Percentiles rank a stretch among this genome's conserved stretches.
Evolutionary conservation across 2,113 vertebrate species (phyloP).

Genomic region (Peromyscus californicus): DNA sequence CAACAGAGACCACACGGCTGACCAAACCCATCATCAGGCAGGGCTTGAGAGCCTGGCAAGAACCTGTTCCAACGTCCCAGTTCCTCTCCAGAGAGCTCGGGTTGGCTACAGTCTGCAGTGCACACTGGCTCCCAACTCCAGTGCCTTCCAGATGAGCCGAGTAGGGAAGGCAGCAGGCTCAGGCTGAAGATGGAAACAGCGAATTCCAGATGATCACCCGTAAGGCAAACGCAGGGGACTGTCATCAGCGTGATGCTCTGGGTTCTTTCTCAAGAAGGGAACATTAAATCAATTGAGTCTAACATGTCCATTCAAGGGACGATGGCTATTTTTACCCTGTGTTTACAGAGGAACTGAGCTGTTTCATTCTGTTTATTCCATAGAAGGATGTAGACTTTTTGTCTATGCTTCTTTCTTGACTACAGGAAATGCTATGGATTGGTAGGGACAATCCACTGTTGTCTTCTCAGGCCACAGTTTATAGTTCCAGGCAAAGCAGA

Average conservation of each 20-base stretch:
- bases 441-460: neutral
- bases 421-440: neutral
- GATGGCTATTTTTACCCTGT: neutral
- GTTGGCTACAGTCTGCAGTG: fast-evolving
- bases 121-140: neutral
- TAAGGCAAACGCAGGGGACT: neutral
- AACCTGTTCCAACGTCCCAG: neutral
- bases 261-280: constrained; percentile 37
- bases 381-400: neutral
- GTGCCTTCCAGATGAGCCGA: neutral
- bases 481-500: neutral
- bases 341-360: neutral
- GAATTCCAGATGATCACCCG: neutral
- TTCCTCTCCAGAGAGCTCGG: neutral
- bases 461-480: constrained; percentile 64
- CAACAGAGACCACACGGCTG: neutral
- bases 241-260: neutral
- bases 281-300: neutral
- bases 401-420: neutral
- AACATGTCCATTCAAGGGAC: neutral
- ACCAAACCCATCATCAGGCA: neutral
- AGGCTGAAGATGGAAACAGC: neutral
- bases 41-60: neutral
- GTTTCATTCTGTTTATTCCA: neutral
- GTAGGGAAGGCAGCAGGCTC: neutral